Base-by-base conservation (phyloP, 2,888 invertebrate genomes). In the Thelaira solivaga region DNA sequence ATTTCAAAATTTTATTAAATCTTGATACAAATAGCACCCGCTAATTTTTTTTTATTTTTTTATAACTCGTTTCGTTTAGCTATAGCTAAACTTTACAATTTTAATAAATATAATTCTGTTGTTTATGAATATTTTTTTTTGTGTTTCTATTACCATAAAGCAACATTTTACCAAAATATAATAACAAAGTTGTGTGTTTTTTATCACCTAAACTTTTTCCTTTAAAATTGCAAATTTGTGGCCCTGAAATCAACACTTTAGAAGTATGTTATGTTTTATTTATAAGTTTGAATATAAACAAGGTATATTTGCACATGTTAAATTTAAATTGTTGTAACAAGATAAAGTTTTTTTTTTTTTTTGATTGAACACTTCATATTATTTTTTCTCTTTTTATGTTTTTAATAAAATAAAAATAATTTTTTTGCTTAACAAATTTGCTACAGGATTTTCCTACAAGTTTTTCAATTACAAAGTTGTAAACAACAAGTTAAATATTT, bases 391-490 rank as follows among this genome's bases (percentile, higher is more conserved):
- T n/a, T n/a, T n/a, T n/a, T n/a, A n/a, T n/a, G n/a, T n/a, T n/a
- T n/a, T n/a, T n/a, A n/a, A n/a, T n/a, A n/a, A n/a, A n/a, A n/a
- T n/a, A n/a, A n/a, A n/a, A n/a, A n/a, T n/a, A 34, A 34, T 10
- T n/a, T 41, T 16, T 41, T 18, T 18, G 2, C 2, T 7, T 41
- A 4, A 8, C 18, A 8, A 4, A 18, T 41, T 10, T 43, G 59
- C n/a, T 24, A 1, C 4, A 26, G 41, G 24, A 57, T 10, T 26
- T 10, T 20, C 20, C 10, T 7, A 47, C 20, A 73, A 73, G 29
- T 57, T 65, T 57, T 65, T 65, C 51, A 67, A 59, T 67, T 67
- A 59, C 26, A 39, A 67, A 73, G 39, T 49, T 55, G 41, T 55
- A 13, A 47, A 65, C 20, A 55, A 16, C 11, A n/a, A 36, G 2